These are phyloP conservation scores for Rhinichthys osculus DNA, from an alignment of 2,797 vertebrate genomes.

Conservation along the genomic window DNA sequence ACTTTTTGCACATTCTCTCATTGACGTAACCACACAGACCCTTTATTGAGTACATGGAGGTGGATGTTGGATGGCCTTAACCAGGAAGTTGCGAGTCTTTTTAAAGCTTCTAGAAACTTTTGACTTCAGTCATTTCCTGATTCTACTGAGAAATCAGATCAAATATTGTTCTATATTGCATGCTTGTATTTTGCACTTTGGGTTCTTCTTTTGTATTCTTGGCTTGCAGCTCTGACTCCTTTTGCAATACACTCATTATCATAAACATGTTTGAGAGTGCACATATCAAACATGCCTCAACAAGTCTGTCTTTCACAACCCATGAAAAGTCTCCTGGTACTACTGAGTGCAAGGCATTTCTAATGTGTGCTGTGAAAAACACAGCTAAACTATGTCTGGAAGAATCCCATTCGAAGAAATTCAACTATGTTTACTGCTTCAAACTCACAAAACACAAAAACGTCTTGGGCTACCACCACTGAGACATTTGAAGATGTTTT, in stretches of 20 bases:
- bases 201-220: neutral
- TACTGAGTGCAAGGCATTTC: neutral
- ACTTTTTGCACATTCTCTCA: neutral
- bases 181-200: neutral
- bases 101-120: neutral
- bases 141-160: neutral
- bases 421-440: neutral
- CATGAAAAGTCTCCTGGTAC: neutral
- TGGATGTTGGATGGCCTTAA: neutral
- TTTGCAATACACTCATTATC: neutral
- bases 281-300: slow-evolving; percentile 23
- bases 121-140: neutral
- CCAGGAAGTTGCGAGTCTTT: neutral
- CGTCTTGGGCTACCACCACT: neutral
- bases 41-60: neutral
- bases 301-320: slow-evolving; percentile 2
- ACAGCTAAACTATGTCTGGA: neutral
- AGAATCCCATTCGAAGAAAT: neutral
- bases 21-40: neutral
- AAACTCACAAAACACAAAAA: neutral
- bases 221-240: neutral
- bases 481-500: neutral
- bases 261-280: slow-evolving; percentile 5
- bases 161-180: neutral
- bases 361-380: neutral